Evolutionary conservation across 2,797 vertebrate genomes (phyloP), one percentile per base, ranked within the genome.

Genomic region (Acanthiza pusilla): DNA sequence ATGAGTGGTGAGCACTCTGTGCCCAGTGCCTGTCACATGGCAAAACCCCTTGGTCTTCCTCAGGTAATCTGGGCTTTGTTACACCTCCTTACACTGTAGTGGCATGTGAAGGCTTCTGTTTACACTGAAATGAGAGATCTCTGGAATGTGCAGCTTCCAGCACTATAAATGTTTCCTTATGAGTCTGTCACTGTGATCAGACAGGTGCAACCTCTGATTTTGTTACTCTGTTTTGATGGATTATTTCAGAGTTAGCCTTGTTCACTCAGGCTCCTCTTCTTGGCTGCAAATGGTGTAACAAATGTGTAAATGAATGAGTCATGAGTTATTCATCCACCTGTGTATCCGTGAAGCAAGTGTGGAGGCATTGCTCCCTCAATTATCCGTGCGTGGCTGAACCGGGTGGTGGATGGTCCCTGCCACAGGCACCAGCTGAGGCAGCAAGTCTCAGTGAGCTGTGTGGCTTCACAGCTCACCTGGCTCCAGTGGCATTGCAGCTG

Each of bases 1-100:
- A 2, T 0, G 3, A 67, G 40, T 14, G 3, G 16, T 4, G 20
- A 32, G 67, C 9, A 15, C 55, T 2, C 21, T 5, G 6, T 8
- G 8, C 7, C 51, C 2, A 1, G 16, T 29, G 47, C 14, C 38
- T 16, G 15, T 5, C 4, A 4, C 11, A 5, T 15, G 16, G 67
- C 58, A 68, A 42, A 85, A 20, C 27, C 6, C 55, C 11, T 32
- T 17, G 17, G 2, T n/a, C 25, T 47, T 85, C 19, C 63, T 73
- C 40, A 26, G 43, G 36, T 55, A 19, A 23, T 4, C 16, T 34
- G 47, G 30, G 43, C 13, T 57, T 75, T 11, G 0, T 58, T 60
- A 27, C 14, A 27, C 30, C 3, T 70, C 4, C 1, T 62, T 17
- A 47, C 11, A 19, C 51, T 1, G 0, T 0, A 11, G 23, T 7